A percentile compares a stretch with the other conserved stretches of the same genome.
These are phyloP conservation scores for Thomomys bottae DNA, from an alignment of 2,113 vertebrate species.

Conservation along the genomic window DNA sequence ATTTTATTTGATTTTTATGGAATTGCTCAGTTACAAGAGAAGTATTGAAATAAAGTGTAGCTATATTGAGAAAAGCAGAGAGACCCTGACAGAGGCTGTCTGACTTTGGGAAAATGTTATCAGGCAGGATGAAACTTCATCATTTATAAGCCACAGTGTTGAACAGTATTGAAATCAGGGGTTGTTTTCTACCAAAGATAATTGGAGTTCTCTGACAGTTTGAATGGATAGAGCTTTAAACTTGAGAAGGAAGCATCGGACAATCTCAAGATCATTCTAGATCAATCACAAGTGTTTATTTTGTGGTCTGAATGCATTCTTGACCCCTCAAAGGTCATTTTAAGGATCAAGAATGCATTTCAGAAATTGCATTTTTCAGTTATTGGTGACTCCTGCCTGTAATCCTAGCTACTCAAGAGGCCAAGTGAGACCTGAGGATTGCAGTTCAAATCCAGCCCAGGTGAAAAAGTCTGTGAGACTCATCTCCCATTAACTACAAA, in stretches of 20 bases:
- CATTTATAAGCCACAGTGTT: constrained; percentile 72
- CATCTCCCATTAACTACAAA: no score
- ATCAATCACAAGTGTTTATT: constrained; percentile 12
- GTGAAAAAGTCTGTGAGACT: no score
- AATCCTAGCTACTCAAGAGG: no score
- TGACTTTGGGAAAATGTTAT: constrained; percentile 80
- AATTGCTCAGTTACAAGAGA: constrained; percentile 75
- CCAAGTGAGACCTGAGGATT: no score
- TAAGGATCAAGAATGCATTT: constrained; percentile 9
- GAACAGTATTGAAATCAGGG: constrained; percentile 21
- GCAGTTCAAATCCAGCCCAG: no score
- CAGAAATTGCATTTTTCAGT: not conserved
- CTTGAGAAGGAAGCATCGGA: constrained; percentile 1
- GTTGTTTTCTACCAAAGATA: constrained; percentile 61
- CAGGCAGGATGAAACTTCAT: constrained; percentile 71
- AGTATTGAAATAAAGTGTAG: constrained; percentile 72
- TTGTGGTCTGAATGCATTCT: not conserved
- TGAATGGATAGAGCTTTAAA: constrained; percentile 57
- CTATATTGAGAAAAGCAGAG: constrained; percentile 64
- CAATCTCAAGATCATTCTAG: not conserved
- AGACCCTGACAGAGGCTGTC: constrained; percentile 68
- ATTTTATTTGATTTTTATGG: constrained; percentile 79
- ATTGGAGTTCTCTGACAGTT: constrained; percentile 60
- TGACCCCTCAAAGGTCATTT: not conserved
- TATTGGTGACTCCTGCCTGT: no score